These are phyloP conservation scores for Falcaria lacertinaria DNA, from an alignment of 2,888 invertebrate species.

Conservation along the genomic window DNA sequence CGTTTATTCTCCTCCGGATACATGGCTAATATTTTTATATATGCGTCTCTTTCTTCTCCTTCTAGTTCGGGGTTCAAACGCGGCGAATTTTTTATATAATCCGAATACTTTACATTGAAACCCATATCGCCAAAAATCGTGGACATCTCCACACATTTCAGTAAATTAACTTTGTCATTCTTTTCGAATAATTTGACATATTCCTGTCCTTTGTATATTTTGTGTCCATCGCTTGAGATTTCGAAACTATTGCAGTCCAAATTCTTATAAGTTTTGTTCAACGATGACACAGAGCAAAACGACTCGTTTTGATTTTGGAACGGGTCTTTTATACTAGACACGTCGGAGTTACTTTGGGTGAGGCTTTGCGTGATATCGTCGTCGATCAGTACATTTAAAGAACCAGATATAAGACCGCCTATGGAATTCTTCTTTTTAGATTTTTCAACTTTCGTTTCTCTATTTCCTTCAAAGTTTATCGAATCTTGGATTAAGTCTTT, in stretches of 20 bases:
- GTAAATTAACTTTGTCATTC: conserved; percentile 6
- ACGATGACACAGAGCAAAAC: conserved; percentile 38
- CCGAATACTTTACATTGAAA: conserved; percentile 46
- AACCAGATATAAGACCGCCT: conserved; percentile 45
- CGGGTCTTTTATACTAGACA: conserved; percentile 19
- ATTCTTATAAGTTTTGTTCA: conserved; percentile 54
- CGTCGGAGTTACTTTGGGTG: conserved; percentile 20
- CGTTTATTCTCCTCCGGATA: conserved; percentile 50
- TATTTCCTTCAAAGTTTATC: conserved; percentile 1
- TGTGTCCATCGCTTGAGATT: conserved; percentile 21
- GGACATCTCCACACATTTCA: conserved; percentile 39
- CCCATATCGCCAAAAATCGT: conserved; percentile 56
- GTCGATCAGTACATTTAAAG: conserved; percentile 50
- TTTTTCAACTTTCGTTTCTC: too few species aligned
- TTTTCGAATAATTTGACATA: conserved; percentile 40
- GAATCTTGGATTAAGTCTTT: neutral
- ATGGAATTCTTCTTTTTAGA: too few species aligned
- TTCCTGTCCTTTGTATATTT: conserved; percentile 37
- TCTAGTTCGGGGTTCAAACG: conserved; percentile 17
- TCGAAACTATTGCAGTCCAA: conserved; percentile 52
- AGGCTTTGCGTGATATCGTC: conserved; percentile 25
- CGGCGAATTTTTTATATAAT: conserved; percentile 35
- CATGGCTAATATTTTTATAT: conserved; percentile 35
- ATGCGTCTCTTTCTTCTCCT: conserved; percentile 25
- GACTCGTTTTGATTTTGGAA: conserved; percentile 33